Base-by-base conservation (phyloP, 2,888 invertebrate species). In the Nasonia oneida region DNA sequence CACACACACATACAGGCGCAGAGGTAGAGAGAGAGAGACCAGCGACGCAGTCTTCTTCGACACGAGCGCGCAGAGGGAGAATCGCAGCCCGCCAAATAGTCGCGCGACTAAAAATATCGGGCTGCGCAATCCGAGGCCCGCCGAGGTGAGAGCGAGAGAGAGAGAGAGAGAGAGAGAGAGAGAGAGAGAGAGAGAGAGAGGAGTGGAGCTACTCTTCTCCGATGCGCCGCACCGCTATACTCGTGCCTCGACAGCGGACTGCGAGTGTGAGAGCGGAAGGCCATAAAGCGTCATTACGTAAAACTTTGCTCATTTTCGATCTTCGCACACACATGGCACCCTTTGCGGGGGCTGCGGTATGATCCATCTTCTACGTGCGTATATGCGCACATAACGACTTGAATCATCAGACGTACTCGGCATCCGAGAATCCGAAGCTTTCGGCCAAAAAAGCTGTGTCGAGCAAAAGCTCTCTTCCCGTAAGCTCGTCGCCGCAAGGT, bases 51-150 rank as follows among this genome's bases (percentile, higher is more conserved):
- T 42, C 39, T 23, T 39, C 67, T 70, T 37, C 57, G 79, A 79
- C 84, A 70, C 83, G 89, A 90, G 86, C 87, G 88, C 89, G 89
- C 83, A 84, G 87, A 71, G 80, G 64, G 82, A 77, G 81, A 86
- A 42, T 88, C 89, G 87, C 91, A 90, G 91, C 92, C 92, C 93
- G 93, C 93, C 93, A 93, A 93, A 93, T 93, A 92, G 91, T 92
- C 90, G 89, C 90, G 90, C 83, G 80, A 77, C 93, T 93, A 93
- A 93, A 93, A 93, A 93, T 93, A 93, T 86, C 91, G 89, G 88
- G 88, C 88, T 90, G 71, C 33, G 91, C 92, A 89, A 87, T 89
- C 89, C 89, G 89, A 89, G 89, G 88, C 88, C 70, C 84, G 83
- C 18, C 70, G 39, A 64, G 75, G 79, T 61, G 83, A 84, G 87